These are phyloP conservation scores for Corydoras maculifer DNA, from an alignment of 2,113 vertebrate genomes.

Conservation along the genomic window DNA sequence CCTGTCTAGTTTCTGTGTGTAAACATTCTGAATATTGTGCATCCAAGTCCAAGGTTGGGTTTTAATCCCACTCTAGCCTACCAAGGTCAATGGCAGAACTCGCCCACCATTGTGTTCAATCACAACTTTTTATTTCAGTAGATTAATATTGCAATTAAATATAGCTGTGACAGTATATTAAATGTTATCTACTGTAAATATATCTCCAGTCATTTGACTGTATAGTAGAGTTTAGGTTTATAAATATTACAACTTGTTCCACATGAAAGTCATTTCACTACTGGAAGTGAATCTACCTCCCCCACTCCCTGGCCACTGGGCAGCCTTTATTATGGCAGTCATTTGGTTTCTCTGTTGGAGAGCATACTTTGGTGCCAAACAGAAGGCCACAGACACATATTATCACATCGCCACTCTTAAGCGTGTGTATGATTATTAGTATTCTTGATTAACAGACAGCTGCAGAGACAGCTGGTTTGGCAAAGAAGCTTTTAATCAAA, in stretches of 20 bases:
- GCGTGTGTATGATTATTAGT: constrained; percentile 21
- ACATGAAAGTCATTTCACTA: constrained; percentile 8
- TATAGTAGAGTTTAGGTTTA: neutral
- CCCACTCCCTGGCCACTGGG: constrained; percentile 22
- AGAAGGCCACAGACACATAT: constrained; percentile 22
- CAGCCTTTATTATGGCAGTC: constrained; percentile 24
- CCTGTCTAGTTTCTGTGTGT: no score
- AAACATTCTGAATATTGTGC: no score
- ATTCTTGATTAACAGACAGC: constrained; percentile 33
- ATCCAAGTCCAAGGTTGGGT: no score
- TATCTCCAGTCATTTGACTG: no score
- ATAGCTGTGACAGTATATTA: no score
- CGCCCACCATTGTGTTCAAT: no score
- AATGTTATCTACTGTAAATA: no score
- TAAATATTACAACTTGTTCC: neutral
- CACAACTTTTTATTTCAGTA: no score
- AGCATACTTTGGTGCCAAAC: constrained; percentile 23
- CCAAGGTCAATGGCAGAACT: no score
- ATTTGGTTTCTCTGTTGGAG: constrained; percentile 37
- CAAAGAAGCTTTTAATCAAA: constrained; percentile 23
- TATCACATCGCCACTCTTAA: constrained; percentile 12
- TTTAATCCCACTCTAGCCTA: no score
- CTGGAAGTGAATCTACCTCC: constrained; percentile 4
- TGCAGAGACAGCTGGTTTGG: constrained; percentile 42
- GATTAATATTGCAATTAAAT: no score